Evolutionary conservation across 53 echinoderm and acorn worm species (phyloP).

Genomic region (Hippasteria phrygiana): DNA sequence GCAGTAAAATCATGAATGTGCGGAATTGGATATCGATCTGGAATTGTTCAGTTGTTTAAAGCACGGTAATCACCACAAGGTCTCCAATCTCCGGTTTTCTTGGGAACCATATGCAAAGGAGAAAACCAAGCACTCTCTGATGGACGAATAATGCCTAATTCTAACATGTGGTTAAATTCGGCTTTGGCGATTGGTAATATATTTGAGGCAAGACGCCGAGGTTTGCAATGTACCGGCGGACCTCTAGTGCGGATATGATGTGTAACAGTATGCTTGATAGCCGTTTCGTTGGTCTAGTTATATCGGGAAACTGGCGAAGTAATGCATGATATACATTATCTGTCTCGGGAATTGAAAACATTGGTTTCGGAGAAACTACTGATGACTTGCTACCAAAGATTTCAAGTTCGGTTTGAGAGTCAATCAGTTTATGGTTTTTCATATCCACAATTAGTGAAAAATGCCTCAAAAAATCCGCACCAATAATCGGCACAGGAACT

Average conservation of each 20-base stretch:
- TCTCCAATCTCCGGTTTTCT: slow-evolving; percentile 46
- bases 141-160: slow-evolving; percentile 37
- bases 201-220: slow-evolving; percentile 18
- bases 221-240: slow-evolving; percentile 3
- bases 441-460: no score
- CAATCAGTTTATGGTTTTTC: no score
- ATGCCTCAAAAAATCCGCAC: no score
- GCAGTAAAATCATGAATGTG: slow-evolving; percentile 60
- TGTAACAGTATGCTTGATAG: slow-evolving; percentile 35
- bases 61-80: slow-evolving; percentile 56
- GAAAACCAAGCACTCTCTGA: slow-evolving; percentile 38
- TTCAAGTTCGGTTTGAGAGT: no score
- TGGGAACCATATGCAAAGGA: no score
- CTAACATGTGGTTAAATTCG: slow-evolving; percentile 30
- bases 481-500: no score
- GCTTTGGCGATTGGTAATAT: slow-evolving; percentile 15
- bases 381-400: no score
- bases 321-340: no score
- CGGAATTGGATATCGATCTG: slow-evolving; percentile 67
- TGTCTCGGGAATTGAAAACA: no score
- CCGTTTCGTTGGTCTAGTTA: neutral
- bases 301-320: no score
- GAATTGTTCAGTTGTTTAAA: slow-evolving; percentile 55
- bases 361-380: no score
- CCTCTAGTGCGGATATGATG: slow-evolving; percentile 28